Evolutionary conservation across 1,140 invertebrate genomes (phyloP).

Genomic region (Asobara japonica): DNA sequence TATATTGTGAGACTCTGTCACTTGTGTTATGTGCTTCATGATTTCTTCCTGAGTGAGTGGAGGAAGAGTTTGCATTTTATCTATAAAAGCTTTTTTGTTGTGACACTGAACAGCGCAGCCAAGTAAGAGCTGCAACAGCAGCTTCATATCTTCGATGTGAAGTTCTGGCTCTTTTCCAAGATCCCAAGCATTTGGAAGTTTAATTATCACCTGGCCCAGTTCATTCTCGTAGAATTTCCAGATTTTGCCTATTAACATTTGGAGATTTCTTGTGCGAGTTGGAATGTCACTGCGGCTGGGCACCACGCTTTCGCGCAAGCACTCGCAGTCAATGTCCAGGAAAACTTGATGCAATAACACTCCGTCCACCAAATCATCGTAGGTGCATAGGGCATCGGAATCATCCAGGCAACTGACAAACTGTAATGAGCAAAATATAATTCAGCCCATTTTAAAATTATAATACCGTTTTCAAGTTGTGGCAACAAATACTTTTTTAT

Average conservation of each 20-base stretch:
- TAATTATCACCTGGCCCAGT: conserved; percentile 84
- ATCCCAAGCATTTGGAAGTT: conserved; percentile 81
- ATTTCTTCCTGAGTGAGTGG: conserved; percentile 88
- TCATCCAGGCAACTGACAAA: conserved; percentile 85
- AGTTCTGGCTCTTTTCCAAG: conserved; percentile 78
- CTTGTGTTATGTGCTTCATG: conserved; percentile 92
- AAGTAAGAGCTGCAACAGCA: conserved; percentile 86
- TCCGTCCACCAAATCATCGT: conserved; percentile 85
- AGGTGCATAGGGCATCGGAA: conserved; percentile 77
- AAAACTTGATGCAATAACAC: conserved; percentile 85
- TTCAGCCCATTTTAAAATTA: conserved; percentile 20
- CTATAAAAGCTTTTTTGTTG: conserved; percentile 92
- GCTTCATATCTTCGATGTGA: conserved; percentile 84
- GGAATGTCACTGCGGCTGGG: conserved; percentile 66
- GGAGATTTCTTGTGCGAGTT: conserved; percentile 70
- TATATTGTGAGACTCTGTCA: conserved; percentile 89
- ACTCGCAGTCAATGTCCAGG: conserved; percentile 77
- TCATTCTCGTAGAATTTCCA: conserved; percentile 80
- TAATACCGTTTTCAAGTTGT: conserved; percentile 34
- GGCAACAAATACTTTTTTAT: conserved; percentile 18
- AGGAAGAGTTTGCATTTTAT: conserved; percentile 86
- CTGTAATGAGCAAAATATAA: conserved; percentile 65
- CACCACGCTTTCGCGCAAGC: conserved; percentile 66
- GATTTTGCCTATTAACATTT: conserved; percentile 72
- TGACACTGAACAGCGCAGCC: conserved; percentile 96